phyloP scores from a whole-genome alignment of 2,797 vertebrate genomes.

The Dendrocincla tyrannina region DNA sequence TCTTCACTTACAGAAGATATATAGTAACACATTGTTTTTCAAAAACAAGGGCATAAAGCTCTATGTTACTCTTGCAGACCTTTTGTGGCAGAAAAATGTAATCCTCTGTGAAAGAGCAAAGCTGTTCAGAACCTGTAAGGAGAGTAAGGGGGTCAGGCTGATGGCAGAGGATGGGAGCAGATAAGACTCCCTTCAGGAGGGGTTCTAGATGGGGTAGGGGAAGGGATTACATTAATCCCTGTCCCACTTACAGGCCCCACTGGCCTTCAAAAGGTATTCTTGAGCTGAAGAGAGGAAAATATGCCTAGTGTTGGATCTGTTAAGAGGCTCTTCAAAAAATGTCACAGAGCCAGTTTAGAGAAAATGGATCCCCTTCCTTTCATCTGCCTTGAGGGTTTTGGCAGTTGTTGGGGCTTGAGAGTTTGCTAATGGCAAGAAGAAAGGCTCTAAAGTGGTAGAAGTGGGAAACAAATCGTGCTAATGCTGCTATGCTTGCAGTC shows the following conservation, averaged over 20 bases:
- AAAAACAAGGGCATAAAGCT: neutral
- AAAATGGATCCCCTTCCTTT: conserved; percentile 79
- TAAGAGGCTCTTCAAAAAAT: conserved; percentile 80
- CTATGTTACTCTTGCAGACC: neutral
- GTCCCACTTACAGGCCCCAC: conserved; percentile 42
- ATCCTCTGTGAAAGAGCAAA: neutral
- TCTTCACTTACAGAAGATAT: neutral
- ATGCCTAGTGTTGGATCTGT: conserved; percentile 77
- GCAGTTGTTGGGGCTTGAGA: conserved; percentile 29
- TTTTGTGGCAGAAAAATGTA: neutral
- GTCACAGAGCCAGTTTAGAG: conserved; percentile 62
- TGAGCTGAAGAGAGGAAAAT: conserved; percentile 77
- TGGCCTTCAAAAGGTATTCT: conserved; percentile 82
- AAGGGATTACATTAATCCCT: conserved; percentile 67
- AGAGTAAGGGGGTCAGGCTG: neutral
- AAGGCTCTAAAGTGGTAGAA: conserved; percentile 43
- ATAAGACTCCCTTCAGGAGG: conserved; percentile 56
- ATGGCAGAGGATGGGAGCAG: conserved; percentile 7
- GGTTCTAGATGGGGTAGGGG: conserved; percentile 37
- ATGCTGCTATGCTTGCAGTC: neutral
- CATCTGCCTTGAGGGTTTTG: conserved; percentile 66
- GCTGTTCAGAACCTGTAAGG: neutral
- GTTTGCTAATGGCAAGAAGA: conserved; percentile 67
- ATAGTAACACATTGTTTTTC: neutral
- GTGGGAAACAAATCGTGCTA: conserved; percentile 22